These are phyloP conservation scores for Drosophila rubida DNA, from an alignment of 2,888 invertebrate genomes.

Conservation along the genomic window DNA sequence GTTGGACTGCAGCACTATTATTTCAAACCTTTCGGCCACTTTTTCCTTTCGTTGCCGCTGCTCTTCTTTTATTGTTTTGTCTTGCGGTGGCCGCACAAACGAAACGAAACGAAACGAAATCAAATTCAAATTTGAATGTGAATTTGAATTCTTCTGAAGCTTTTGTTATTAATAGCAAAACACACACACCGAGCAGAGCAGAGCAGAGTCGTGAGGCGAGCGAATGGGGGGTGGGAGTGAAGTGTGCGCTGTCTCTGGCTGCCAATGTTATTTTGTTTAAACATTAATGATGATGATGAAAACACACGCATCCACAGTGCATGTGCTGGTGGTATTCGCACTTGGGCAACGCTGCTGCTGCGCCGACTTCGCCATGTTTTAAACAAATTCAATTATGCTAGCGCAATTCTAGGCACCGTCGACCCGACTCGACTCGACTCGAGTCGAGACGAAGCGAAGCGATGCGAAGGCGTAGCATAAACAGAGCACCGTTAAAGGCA, in stretches of 20 bases:
- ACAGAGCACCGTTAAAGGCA: slow-evolving; percentile 38
- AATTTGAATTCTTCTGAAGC: slow-evolving; percentile 76
- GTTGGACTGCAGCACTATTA: slow-evolving; percentile 33
- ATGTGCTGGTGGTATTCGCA: slow-evolving; percentile 45
- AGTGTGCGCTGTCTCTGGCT: slow-evolving; percentile 47
- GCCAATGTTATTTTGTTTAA: slow-evolving; percentile 79
- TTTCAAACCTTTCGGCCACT: slow-evolving; percentile 56
- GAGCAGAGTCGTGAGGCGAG: not conserved
- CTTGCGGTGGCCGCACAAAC: slow-evolving; percentile 66
- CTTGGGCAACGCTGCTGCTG: slow-evolving; percentile 46
- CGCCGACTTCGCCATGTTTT: slow-evolving; percentile 18
- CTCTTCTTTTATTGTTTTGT: slow-evolving; percentile 69
- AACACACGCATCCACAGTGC: slow-evolving; percentile 62
- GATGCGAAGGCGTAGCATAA: slow-evolving; percentile 40
- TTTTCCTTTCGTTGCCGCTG: slow-evolving; percentile 27
- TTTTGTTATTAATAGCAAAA: slow-evolving; percentile 83
- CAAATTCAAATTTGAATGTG: slow-evolving; percentile 40
- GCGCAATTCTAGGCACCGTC: slow-evolving; percentile 36
- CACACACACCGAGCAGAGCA: slow-evolving; percentile 69
- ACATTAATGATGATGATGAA: slow-evolving; percentile 77
- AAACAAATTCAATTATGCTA: slow-evolving; percentile 50
- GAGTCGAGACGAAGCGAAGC: no score
- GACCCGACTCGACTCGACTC: no score
- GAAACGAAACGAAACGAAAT: slow-evolving; percentile 56
- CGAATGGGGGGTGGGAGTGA: slow-evolving; percentile 8